Evolutionary conservation across 2,888 invertebrate genomes (phyloP).

Genomic region (Margaritifera margaritifera): DNA sequence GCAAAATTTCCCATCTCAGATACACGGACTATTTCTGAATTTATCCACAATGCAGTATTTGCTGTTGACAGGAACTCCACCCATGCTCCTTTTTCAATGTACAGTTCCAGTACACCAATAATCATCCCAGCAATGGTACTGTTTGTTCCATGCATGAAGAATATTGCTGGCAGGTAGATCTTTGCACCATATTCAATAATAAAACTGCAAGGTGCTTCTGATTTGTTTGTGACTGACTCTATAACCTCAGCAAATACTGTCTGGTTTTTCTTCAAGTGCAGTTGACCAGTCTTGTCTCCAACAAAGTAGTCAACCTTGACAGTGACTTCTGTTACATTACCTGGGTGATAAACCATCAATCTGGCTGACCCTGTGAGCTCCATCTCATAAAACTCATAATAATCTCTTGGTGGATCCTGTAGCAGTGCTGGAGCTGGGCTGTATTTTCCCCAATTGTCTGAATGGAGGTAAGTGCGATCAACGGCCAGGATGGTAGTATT

Average conservation of each 20-base stretch:
- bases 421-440: conserved; percentile 52
- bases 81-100: conserved; percentile 42
- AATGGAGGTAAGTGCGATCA: conserved; percentile 53
- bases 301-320: conserved; percentile 51
- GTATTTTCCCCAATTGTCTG: conserved; percentile 43
- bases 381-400: conserved; percentile 57
- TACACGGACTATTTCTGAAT: conserved; percentile 39
- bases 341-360: conserved; percentile 49
- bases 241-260: conserved; percentile 53
- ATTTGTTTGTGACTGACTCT: conserved; percentile 52
- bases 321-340: conserved; percentile 29
- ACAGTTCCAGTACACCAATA: conserved; percentile 50
- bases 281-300: conserved; percentile 56
- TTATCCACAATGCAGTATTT: conserved; percentile 49
- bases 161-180: conserved; percentile 51
- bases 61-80: conserved; percentile 52
- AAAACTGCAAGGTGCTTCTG: conserved; percentile 59
- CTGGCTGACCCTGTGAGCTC: conserved; percentile 53
- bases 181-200: conserved; percentile 51
- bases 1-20: conserved; percentile 48
- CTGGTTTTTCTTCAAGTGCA: conserved; percentile 50
- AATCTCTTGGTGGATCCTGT: conserved; percentile 39
- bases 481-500: conserved; percentile 57
- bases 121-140: conserved; percentile 51
- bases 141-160: conserved; percentile 59